Percentiles rank a stretch among this genome's conserved stretches.
Evolutionary conservation across 2,888 invertebrate species (phyloP).

Genomic region (Ophonus ardosiacus): DNA sequence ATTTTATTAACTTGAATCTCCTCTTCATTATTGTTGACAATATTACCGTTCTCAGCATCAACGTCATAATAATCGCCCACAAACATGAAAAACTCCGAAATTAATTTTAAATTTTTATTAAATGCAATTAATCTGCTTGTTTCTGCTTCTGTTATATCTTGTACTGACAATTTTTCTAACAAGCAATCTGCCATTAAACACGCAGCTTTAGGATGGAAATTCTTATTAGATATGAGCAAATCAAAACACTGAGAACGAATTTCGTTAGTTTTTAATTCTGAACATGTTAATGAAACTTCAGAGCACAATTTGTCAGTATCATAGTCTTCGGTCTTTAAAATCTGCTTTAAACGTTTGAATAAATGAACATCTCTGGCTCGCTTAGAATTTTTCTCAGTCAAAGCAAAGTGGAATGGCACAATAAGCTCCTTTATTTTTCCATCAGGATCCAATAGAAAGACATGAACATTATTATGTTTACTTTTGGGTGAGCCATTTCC

Average conservation of each 20-base stretch:
- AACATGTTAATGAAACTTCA: conserved; percentile 79
- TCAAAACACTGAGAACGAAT: conserved; percentile 85
- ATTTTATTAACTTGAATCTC: conserved; percentile 65
- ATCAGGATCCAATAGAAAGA: conserved; percentile 88
- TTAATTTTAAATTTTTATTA: conserved; percentile 70
- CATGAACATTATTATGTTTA: conserved; percentile 78
- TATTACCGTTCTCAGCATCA: conserved; percentile 70
- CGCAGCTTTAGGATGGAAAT: conserved; percentile 80
- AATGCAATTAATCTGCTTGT: conserved; percentile 69
- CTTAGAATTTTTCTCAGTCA: conserved; percentile 92
- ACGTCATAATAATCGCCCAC: conserved; percentile 65
- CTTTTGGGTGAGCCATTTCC: conserved; percentile 78
- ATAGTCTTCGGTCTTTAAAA: conserved; percentile 79
- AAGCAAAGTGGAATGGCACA: conserved; percentile 94
- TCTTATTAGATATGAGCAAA: conserved; percentile 82
- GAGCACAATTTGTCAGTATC: conserved; percentile 77
- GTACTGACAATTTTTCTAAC: conserved; percentile 71
- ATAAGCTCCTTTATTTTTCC: conserved; percentile 89
- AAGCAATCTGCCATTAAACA: conserved; percentile 77
- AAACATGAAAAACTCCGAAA: conserved; percentile 71
- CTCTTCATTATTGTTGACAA: conserved; percentile 59
- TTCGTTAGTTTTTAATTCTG: conserved; percentile 84
- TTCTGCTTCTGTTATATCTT: conserved; percentile 70
- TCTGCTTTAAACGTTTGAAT: conserved; percentile 85
- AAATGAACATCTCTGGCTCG: conserved; percentile 92